phyloP scores from a whole-genome alignment of 1,140 invertebrate genomes.

The Caenorhabditis briggsae region DNA sequence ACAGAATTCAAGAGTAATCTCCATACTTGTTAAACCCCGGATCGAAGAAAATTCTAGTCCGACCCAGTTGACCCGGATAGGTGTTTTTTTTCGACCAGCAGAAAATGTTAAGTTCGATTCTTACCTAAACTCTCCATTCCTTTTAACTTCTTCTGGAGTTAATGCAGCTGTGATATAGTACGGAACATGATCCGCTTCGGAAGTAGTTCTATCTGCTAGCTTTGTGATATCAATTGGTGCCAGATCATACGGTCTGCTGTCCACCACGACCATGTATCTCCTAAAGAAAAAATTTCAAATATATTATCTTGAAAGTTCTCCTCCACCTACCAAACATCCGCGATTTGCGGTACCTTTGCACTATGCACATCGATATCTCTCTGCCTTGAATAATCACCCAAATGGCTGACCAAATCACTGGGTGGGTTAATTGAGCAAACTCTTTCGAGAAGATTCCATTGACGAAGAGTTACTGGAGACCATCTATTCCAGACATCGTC shows the following conservation, averaged over 20 bases:
- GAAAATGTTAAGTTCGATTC: background rate
- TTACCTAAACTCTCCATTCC: conserved; percentile 60
- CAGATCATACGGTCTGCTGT: conserved; percentile 57
- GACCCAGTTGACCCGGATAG: no score
- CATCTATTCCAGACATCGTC: conserved; percentile 67
- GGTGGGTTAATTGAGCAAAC: conserved; percentile 68
- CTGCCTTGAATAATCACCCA: conserved; percentile 48
- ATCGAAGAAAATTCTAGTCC: no score
- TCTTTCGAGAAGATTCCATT: conserved; percentile 65
- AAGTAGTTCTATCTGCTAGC: conserved; percentile 61
- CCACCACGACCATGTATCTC: conserved; percentile 66
- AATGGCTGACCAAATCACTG: conserved; percentile 55
- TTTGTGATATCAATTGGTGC: conserved; percentile 66
- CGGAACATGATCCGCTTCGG: conserved; percentile 65
- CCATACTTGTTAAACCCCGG: no score
- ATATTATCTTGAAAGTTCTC: background rate
- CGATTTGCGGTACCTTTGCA: background rate
- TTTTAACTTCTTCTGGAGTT: conserved; percentile 58
- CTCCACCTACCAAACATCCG: conserved; percentile 41
- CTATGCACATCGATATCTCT: conserved; percentile 55
- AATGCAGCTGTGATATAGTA: conserved; percentile 65
- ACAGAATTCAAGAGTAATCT: no score
- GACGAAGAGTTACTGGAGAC: conserved; percentile 60
- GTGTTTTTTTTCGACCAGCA: no score
- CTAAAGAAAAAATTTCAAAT: background rate